A percentile compares a stretch with the other conserved stretches of the same genome.
Conservation (phyloP, 1,140 invertebrate species). For the Drosophila elegans region DNA sequence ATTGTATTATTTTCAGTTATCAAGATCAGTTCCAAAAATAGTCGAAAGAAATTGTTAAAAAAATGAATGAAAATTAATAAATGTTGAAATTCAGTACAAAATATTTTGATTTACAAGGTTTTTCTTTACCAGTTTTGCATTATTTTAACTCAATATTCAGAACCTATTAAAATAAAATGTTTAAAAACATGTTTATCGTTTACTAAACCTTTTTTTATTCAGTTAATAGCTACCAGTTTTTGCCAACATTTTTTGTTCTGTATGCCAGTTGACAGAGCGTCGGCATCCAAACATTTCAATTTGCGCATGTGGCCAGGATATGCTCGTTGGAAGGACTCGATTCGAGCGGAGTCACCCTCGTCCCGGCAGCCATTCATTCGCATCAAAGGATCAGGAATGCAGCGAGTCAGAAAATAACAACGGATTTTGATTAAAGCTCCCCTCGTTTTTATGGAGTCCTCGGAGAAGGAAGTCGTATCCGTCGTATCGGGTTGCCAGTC, state of each 20-base stretch:
- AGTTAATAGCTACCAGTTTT: not conserved
- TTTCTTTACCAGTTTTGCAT: no score
- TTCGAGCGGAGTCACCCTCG: constrained; percentile 57
- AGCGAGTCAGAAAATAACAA: constrained; percentile 85
- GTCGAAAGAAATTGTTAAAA: no score
- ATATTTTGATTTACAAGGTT: no score
- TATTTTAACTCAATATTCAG: no score
- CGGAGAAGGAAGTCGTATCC: constrained; percentile 23
- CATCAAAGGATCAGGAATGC: constrained; percentile 85
- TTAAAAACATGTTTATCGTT: no score
- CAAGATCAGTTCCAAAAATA: no score
- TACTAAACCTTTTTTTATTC: not conserved
- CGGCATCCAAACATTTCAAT: constrained; percentile 84
- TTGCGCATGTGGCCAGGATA: constrained; percentile 72
- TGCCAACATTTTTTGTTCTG: not conserved
- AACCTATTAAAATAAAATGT: no score
- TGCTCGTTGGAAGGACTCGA: constrained; percentile 40
- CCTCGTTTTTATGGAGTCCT: constrained; percentile 78
- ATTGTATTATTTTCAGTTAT: no score
- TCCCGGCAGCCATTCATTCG: constrained; percentile 76
- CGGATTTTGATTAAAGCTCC: constrained; percentile 85
- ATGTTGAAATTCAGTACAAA: no score
- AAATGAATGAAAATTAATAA: no score
- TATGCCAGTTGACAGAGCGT: constrained; percentile 37
- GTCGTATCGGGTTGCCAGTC: constrained; percentile 75